These are phyloP conservation scores for Streblospio benedicti DNA, from an alignment of 1,140 invertebrate genomes.

Conservation along the genomic window DNA sequence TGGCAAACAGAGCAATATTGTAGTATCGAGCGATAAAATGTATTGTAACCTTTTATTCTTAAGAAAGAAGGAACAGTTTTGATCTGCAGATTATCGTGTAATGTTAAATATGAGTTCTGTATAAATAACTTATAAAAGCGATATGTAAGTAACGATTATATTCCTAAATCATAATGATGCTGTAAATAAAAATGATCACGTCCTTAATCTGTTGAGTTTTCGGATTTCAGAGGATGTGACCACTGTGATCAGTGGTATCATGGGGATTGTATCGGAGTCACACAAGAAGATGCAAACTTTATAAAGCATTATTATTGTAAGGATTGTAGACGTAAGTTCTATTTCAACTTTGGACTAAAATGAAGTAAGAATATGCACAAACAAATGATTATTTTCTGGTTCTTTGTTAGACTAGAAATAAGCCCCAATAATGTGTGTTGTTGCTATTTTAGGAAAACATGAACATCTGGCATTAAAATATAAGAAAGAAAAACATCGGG, in stretches of 20 bases:
- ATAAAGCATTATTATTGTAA: conserved; percentile 88
- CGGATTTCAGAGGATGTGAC: conserved; percentile 79
- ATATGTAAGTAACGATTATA: too few species aligned
- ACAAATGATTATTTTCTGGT: conserved; percentile 1
- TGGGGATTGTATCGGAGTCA: conserved; percentile 92
- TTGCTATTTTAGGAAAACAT: not conserved
- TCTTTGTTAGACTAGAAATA: conserved; percentile 53
- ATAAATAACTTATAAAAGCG: too few species aligned
- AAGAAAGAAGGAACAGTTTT: too few species aligned
- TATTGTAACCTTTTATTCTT: conserved; percentile 8
- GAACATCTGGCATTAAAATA: not conserved
- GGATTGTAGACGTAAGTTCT: conserved; percentile 40
- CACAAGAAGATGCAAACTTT: conserved; percentile 79
- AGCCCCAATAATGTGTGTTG: conserved; percentile 52
- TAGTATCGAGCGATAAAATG: not conserved
- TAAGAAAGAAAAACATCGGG: not conserved
- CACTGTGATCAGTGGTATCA: conserved; percentile 98
- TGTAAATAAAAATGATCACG: too few species aligned
- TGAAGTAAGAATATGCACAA: not conserved
- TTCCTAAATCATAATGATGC: too few species aligned
- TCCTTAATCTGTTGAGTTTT: too few species aligned
- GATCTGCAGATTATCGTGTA: too few species aligned
- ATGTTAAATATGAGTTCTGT: too few species aligned
- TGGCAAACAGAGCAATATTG: not conserved
- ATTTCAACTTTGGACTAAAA: not conserved